These are phyloP conservation scores for Parasteatoda tepidariorum DNA, from an alignment of 1,140 invertebrate genomes.

Conservation along the genomic window DNA sequence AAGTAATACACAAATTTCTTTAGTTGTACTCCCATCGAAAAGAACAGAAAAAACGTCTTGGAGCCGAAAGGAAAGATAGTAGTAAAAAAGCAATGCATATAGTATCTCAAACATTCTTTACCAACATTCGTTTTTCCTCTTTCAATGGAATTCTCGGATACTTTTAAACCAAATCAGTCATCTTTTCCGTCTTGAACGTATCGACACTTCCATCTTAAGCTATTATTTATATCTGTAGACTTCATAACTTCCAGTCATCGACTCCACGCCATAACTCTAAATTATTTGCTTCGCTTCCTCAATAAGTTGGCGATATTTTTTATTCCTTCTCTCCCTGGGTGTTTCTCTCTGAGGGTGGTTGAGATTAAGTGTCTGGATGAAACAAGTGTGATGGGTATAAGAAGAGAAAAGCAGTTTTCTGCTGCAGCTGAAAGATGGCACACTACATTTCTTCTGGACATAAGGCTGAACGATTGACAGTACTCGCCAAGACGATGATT, in stretches of 20 bases:
- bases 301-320: conserved; percentile 34
- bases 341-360: neutral
- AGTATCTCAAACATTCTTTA: too few species aligned
- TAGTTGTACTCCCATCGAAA: too few species aligned
- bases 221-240: conserved; percentile 49
- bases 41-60: too few species aligned
- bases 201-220: conserved; percentile 53
- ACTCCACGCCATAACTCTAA: conserved; percentile 46
- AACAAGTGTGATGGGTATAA: conserved; percentile 5
- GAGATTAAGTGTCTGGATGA: conserved; percentile 43
- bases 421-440: conserved; percentile 33
- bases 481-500: conserved; percentile 12
- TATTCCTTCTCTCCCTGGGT: neutral
- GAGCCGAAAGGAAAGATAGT: neutral
- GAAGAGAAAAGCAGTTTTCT: conserved; percentile 32
- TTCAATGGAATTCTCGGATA: conserved; percentile 19
- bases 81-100: too few species aligned
- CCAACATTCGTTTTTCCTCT: neutral
- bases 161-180: conserved; percentile 13
- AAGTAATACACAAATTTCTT: too few species aligned
- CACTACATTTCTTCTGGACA: conserved; percentile 52
- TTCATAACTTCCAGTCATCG: conserved; percentile 46
- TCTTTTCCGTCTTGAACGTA: conserved; percentile 28
- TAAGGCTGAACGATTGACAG: conserved; percentile 46
- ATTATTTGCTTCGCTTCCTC: conserved; percentile 50